Conservation (phyloP, 2,113 vertebrate species). For the Emydura subglobosa region DNA sequence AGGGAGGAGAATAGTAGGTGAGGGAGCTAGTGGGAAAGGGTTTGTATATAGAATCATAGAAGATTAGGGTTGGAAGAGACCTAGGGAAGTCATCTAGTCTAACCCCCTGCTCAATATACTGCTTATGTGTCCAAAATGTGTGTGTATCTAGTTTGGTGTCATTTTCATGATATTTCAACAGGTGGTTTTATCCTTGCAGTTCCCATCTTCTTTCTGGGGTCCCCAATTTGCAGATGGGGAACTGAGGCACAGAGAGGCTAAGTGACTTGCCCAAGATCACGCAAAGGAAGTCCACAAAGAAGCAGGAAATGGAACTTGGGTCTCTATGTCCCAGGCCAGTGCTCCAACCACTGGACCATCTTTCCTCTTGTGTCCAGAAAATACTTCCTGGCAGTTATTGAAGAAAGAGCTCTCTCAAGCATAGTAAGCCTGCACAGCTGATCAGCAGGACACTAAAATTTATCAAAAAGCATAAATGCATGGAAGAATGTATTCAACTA, state of each 20-base stretch:
- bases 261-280: not conserved
- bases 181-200: not conserved
- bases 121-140: not conserved
- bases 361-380: not conserved
- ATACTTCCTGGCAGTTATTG: not conserved
- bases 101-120: not conserved
- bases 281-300: not conserved
- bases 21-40: not conserved
- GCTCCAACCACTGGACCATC: not conserved
- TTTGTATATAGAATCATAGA: not conserved
- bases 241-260: not conserved
- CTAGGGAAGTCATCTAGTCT: too few relatives aligned
- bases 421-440: not conserved
- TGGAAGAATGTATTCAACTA: not conserved
- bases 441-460: not conserved
- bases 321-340: not conserved
- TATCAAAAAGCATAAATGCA: not conserved
- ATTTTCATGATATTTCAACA: not conserved
- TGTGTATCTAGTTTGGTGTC: not conserved
- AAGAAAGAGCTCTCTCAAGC: not conserved
- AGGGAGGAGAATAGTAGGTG: not conserved
- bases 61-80: too few relatives aligned
- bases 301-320: too few relatives aligned
- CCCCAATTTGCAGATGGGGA: not conserved
- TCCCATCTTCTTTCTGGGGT: not conserved